Evolutionary conservation across 2,888 invertebrate genomes (phyloP).

Genomic region (Diarsia rubi): DNA sequence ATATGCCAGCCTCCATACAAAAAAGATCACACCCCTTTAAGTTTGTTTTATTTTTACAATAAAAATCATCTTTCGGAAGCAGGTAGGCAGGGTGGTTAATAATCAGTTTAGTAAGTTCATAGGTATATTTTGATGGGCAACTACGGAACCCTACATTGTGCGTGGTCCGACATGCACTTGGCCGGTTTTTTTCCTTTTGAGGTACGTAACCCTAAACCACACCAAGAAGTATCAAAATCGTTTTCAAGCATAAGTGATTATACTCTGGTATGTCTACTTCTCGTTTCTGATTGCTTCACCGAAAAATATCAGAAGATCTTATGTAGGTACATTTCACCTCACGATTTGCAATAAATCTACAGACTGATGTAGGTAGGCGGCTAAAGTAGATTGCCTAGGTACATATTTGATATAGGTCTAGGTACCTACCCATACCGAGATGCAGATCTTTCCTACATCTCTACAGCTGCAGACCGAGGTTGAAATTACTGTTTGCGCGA

Average conservation of each 20-base stretch:
- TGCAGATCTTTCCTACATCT: neutral
- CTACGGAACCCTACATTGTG: too few species aligned
- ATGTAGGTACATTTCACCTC: conserved; percentile 2
- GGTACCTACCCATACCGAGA: conserved; percentile 3
- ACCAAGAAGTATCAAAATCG: too few species aligned
- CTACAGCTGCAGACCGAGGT: neutral
- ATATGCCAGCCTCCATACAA: too few species aligned
- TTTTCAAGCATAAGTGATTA: neutral
- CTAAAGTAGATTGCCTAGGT: conserved; percentile 1
- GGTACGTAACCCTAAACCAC: too few species aligned
- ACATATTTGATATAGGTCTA: neutral
- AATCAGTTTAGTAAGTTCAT: too few species aligned
- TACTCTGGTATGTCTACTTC: neutral
- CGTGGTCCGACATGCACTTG: too few species aligned
- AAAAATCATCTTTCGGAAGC: too few species aligned
- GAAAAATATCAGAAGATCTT: neutral
- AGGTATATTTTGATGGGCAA: too few species aligned
- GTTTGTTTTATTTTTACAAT: too few species aligned
- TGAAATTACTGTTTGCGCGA: neutral
- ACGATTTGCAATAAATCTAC: neutral
- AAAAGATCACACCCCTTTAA: too few species aligned
- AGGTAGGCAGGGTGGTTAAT: too few species aligned
- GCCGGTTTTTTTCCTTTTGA: too few species aligned
- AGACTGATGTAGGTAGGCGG: neutral
- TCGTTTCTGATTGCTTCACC: neutral